Percentiles rank a stretch among this genome's conserved stretches.
phyloP scores from a whole-genome alignment of 2,888 invertebrate genomes.

The Rhyacophila evoluta region DNA sequence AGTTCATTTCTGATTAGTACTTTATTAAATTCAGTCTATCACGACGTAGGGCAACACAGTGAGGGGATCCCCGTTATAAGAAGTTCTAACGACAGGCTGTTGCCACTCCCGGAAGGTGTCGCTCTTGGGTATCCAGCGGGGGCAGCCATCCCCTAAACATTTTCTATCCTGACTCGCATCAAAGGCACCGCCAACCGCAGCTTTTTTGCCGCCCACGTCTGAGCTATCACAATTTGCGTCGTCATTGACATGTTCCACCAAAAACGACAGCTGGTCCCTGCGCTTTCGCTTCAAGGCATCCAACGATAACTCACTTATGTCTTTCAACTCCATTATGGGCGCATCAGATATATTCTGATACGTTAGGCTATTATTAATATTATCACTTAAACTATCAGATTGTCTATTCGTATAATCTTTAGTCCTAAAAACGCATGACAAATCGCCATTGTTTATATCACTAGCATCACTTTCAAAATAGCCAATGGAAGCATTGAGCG shows the following conservation, averaged over 20 bases:
- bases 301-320: conserved; percentile 34
- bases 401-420: neutral
- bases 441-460: conserved; percentile 34
- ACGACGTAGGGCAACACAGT: conserved; percentile 97
- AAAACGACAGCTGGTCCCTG: conserved; percentile 22
- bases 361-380: conserved; percentile 27
- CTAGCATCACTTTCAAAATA: conserved; percentile 17
- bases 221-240: conserved; percentile 33
- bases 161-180: conserved; percentile 45
- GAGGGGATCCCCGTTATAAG: conserved; percentile 83
- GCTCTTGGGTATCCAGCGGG: conserved; percentile 58
- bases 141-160: conserved; percentile 48
- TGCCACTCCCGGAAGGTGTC: conserved; percentile 90
- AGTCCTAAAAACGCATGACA: conserved; percentile 59
- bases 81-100: conserved; percentile 81
- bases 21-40: conserved; percentile 78
- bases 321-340: conserved; percentile 35
- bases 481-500: conserved; percentile 44
- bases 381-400: conserved; percentile 26
- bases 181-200: conserved; percentile 46
- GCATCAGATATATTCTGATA: conserved; percentile 30
- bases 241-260: conserved; percentile 32
- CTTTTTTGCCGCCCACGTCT: conserved; percentile 52
- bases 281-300: conserved; percentile 34
- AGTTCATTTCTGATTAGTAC: neutral